A percentile compares a stretch with the other conserved stretches of the same genome.
These are phyloP conservation scores for Chiloscyllium punctatum DNA, from an alignment of 2,797 vertebrate genomes.

Conservation along the genomic window DNA sequence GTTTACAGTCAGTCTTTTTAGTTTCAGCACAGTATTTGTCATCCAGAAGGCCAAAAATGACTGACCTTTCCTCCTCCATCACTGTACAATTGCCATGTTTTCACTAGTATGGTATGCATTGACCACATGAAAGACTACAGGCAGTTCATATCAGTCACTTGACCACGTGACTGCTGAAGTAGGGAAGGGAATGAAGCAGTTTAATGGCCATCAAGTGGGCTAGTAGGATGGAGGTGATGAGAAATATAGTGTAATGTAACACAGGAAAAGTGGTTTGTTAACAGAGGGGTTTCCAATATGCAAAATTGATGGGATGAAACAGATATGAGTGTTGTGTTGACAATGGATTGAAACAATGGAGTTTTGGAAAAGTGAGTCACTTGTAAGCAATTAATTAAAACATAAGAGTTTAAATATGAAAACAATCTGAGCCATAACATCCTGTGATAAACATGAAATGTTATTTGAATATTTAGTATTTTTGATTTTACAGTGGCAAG, in stretches of 20 bases:
- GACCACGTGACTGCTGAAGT: background rate
- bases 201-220: background rate
- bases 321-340: background rate
- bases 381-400: background rate
- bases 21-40: background rate
- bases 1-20: background rate
- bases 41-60: background rate
- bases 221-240: background rate
- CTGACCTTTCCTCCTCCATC: background rate
- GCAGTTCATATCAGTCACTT: background rate
- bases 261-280: background rate
- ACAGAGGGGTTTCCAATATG: background rate
- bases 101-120: background rate
- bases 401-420: background rate
- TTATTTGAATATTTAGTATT: background rate
- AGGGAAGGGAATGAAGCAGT: background rate
- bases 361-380: background rate
- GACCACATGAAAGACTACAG: background rate
- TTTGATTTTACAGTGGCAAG: background rate
- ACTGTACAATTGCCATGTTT: too few species aligned
- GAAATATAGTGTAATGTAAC: background rate
- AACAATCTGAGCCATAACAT: background rate
- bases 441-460: background rate
- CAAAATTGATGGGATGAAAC: background rate
- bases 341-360: background rate